phyloP scores from a whole-genome alignment of 2,113 vertebrate genomes.

The Anser cygnoides region DNA sequence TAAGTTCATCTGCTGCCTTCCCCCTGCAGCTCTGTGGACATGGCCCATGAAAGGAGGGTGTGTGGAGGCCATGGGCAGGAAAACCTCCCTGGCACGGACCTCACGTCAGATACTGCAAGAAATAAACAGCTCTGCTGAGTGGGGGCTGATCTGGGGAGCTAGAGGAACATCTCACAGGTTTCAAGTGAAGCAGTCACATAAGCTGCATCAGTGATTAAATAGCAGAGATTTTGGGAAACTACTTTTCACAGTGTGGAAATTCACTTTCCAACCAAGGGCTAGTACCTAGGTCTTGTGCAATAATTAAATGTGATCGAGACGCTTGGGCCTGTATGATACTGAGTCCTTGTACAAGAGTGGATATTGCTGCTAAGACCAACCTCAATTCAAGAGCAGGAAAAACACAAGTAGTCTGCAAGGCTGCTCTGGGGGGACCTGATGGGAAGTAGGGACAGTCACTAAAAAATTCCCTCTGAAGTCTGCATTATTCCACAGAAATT shows the following conservation, averaged over 20 bases:
- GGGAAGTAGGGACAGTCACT: neutral
- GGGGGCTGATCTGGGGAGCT: neutral
- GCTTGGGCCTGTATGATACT: neutral
- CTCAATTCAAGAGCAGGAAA: neutral
- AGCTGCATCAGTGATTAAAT: neutral
- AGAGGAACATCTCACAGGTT: neutral
- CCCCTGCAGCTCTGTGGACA: accelerated
- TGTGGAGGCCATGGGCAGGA: neutral
- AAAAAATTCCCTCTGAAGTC: neutral
- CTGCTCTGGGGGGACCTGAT: neutral
- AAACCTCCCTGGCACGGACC: neutral
- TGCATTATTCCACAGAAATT: neutral
- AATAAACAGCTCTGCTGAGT: neutral
- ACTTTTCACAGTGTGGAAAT: neutral
- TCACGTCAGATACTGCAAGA: accelerated
- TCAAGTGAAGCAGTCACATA: neutral
- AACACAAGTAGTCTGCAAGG: neutral
- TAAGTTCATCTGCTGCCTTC: neutral
- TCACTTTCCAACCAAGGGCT: neutral
- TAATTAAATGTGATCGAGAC: neutral
- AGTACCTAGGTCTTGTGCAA: neutral
- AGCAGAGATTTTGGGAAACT: neutral
- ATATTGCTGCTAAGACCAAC: neutral
- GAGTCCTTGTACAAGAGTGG: neutral
- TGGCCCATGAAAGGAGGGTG: accelerated